These are phyloP conservation scores for Adelphocoris suturalis DNA, from an alignment of 2,888 invertebrate species.

Conservation along the genomic window DNA sequence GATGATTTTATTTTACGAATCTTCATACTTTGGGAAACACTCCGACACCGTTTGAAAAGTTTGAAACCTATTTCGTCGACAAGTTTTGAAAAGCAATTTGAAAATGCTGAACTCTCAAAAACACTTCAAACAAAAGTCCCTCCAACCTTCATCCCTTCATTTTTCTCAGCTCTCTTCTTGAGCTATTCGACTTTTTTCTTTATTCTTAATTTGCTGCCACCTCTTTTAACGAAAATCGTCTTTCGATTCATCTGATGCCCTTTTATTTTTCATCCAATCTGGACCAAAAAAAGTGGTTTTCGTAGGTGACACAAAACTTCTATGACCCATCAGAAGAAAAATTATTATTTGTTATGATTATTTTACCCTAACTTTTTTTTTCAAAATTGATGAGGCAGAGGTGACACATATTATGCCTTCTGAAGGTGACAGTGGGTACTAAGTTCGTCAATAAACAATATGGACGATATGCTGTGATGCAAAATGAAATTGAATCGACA, in stretches of 20 bases:
- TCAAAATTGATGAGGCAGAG: conserved; percentile 54
- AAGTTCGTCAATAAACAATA: not conserved
- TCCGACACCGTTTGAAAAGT: conserved; percentile 5
- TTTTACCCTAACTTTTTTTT: not conserved
- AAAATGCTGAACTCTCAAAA: conserved; percentile 3
- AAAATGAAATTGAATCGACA: too few relatives aligned
- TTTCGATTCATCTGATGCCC: not conserved
- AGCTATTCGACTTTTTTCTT: not conserved
- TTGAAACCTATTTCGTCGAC: conserved; percentile 19
- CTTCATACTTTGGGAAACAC: conserved; percentile 1
- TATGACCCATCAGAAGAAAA: not conserved
- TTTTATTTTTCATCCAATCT: not conserved
- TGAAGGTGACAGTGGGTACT: conserved; percentile 65
- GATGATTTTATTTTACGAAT: conserved; percentile 31
- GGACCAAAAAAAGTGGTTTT: conserved; percentile 58
- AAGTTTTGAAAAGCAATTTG: conserved; percentile 35
- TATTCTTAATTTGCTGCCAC: conserved; percentile 27
- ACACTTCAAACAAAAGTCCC: conserved; percentile 30
- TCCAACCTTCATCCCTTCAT: not conserved
- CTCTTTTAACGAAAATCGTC: conserved; percentile 20
- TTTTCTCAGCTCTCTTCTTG: conserved; percentile 14
- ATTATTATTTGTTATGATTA: conserved; percentile 27
- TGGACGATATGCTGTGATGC: too few relatives aligned
- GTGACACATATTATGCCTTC: conserved; percentile 66
- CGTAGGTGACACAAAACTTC: conserved; percentile 64